These are phyloP conservation scores for Ommatoiulus sabulosus DNA, from an alignment of 2,888 invertebrate species.

Conservation along the genomic window DNA sequence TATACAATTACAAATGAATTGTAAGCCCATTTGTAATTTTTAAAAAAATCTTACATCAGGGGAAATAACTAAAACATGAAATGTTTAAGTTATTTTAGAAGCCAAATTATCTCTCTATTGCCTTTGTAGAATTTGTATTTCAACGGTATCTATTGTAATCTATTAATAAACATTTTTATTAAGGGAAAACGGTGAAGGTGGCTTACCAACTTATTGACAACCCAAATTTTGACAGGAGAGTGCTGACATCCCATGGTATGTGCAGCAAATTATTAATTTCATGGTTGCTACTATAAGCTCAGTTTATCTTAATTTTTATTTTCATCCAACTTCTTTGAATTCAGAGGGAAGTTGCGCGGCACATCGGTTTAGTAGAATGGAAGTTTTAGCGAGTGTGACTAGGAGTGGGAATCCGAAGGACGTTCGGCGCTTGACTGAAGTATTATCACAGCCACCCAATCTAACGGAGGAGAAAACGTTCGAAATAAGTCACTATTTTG, in stretches of 20 bases:
- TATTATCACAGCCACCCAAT: background rate
- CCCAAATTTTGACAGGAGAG: background rate
- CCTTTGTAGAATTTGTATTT: too few relatives aligned
- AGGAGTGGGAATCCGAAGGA: background rate
- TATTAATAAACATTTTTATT: too few relatives aligned
- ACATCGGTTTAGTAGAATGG: background rate
- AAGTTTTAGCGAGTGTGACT: background rate
- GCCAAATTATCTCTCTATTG: too few relatives aligned
- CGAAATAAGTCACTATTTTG: conserved; percentile 47
- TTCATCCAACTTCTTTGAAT: background rate
- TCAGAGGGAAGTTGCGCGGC: background rate
- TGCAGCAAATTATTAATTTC: background rate
- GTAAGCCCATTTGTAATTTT: background rate
- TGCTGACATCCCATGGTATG: conserved; percentile 27
- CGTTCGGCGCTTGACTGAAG: background rate
- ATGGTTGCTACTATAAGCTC: background rate
- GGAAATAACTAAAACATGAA: too few relatives aligned
- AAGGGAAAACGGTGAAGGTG: background rate
- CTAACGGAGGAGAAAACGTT: background rate
- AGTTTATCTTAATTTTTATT: background rate
- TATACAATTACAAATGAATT: too few relatives aligned
- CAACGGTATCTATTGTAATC: too few relatives aligned
- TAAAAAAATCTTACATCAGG: background rate
- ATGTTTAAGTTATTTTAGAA: too few relatives aligned
- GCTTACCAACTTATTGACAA: conserved; percentile 22